Base-by-base conservation (phyloP, 2,797 vertebrate genomes). In the Tragelaphus eurycerus region DNA sequence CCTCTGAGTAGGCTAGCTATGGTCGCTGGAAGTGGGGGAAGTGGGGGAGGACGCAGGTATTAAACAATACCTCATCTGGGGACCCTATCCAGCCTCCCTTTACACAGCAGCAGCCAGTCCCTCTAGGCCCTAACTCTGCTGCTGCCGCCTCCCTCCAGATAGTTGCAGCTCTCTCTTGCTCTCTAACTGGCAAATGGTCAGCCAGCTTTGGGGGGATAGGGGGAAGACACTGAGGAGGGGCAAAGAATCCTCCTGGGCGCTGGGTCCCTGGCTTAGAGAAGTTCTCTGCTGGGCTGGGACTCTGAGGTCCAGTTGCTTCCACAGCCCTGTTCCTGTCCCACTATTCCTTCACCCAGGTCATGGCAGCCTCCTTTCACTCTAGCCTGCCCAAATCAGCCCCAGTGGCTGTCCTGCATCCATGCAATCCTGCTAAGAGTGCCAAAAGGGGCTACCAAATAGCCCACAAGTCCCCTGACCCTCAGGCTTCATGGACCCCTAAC, bases 181-280 rank as follows among this genome's bases (percentile, higher is more conserved):
- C 93, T 94, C 97, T 98, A 71, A 64, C 86, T 97, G 98, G 85
- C 86, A 98, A 98, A 98, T 90, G 95, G 96, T 96, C 96, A 96
- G 97, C 92, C 96, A 98, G 96, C 86, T 97, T 97, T 97, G 74
- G 8, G 31, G 64, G 38, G 4, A 38, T 2, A 25, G 25, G 29
- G 31, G n/a, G 11, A 27, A 91, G 29, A 84, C 1, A 0, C 31
- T 55, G 31, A 7, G n/a, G 25, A 93, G 67, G 46, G 38, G 34
- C 46, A 96, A 76, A 98, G 97, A 79, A 86, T 96, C 82, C 21
- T 64, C 34, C 94, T 60, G 91, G 50, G 82, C 83, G 84, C 14
- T 93, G 89, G 95, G 93, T 85, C 95, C 95, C 90, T 74, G 67
- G 89, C 97, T 98, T 96, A 95, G 97, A 98, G 71, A 98, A 97